phyloP scores from a whole-genome alignment of 2,888 invertebrate species.

The Tridacna crocea region DNA sequence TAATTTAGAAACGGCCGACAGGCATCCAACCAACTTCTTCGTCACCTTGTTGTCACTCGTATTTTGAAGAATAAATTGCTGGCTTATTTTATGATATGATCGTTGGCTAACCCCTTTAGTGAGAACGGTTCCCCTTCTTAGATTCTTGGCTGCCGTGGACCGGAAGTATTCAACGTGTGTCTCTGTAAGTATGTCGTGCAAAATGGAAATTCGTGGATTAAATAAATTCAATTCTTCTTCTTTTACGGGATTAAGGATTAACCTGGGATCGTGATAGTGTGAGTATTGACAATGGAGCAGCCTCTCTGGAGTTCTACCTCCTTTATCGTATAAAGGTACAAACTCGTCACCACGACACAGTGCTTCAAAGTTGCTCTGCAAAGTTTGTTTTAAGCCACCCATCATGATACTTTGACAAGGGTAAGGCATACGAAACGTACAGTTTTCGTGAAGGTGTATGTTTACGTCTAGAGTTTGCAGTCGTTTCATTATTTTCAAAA shows the following conservation, averaged over 20 bases:
- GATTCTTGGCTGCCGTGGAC: background rate
- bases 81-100: slow-evolving; percentile 18
- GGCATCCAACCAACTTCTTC: background rate
- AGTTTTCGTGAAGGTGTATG: background rate
- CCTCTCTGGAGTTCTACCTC: background rate
- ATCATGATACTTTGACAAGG: background rate
- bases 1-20: slow-evolving; percentile 10
- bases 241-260: slow-evolving; percentile 26
- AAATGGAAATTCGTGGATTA: slow-evolving; percentile 22
- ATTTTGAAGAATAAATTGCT: slow-evolving; percentile 12
- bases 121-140: slow-evolving; percentile 19
- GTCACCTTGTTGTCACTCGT: background rate
- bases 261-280: slow-evolving; percentile 12
- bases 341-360: slow-evolving; percentile 11
- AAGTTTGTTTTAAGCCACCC: background rate
- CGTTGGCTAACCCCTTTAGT: background rate
- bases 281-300: background rate
- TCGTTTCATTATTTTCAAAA: background rate
- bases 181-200: slow-evolving; percentile 18
- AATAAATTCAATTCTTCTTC: slow-evolving; percentile 24
- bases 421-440: slow-evolving; percentile 12
- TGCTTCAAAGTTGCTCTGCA: slow-evolving; percentile 9
- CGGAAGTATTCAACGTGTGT: slow-evolving; percentile 5
- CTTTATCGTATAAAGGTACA: background rate
- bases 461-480: background rate